phyloP scores from a whole-genome alignment of 2,888 invertebrate species.

The Drosophila cognata region DNA sequence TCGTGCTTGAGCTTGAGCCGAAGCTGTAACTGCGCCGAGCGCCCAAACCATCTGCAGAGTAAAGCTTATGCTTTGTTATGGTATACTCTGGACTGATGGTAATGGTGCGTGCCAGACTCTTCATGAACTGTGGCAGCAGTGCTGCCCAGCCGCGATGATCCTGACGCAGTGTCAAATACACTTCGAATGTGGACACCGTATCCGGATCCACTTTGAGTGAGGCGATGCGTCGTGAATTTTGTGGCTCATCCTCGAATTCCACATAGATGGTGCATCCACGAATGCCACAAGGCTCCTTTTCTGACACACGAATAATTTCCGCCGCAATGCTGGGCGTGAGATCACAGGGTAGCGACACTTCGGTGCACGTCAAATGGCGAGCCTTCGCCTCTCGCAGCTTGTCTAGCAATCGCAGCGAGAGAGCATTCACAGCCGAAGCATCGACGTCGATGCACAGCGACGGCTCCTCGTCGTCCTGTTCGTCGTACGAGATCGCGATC shows the following conservation, averaged over 20 bases:
- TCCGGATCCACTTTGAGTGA: constrained; percentile 81
- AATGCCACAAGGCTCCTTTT: constrained; percentile 82
- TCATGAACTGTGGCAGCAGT: constrained; percentile 82
- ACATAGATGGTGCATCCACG: constrained; percentile 83
- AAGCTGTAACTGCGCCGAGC: constrained; percentile 72
- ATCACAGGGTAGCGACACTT: constrained; percentile 84
- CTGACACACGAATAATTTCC: constrained; percentile 82
- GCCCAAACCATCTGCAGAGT: constrained; percentile 72
- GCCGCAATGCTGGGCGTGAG: constrained; percentile 82
- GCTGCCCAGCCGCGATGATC: constrained; percentile 83
- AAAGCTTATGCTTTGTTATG: constrained; percentile 82
- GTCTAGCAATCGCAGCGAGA: constrained; percentile 75
- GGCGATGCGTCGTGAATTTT: constrained; percentile 81
- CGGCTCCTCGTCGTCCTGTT: constrained; percentile 48
- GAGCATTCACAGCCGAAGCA: constrained; percentile 62
- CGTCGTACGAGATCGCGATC: constrained; percentile 36
- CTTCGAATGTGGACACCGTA: constrained; percentile 82
- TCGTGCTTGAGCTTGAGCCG: constrained; percentile 55
- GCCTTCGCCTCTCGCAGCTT: constrained; percentile 82
- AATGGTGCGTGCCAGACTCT: constrained; percentile 81
- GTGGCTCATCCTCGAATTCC: constrained; percentile 82
- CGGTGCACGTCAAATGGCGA: constrained; percentile 81
- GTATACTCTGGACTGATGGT: constrained; percentile 83
- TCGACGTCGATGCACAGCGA: constrained; percentile 45
- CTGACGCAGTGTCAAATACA: constrained; percentile 82